Evolutionary conservation across 2,888 invertebrate genomes (phyloP).

Genomic region (Agonopterix subpropinquella): DNA sequence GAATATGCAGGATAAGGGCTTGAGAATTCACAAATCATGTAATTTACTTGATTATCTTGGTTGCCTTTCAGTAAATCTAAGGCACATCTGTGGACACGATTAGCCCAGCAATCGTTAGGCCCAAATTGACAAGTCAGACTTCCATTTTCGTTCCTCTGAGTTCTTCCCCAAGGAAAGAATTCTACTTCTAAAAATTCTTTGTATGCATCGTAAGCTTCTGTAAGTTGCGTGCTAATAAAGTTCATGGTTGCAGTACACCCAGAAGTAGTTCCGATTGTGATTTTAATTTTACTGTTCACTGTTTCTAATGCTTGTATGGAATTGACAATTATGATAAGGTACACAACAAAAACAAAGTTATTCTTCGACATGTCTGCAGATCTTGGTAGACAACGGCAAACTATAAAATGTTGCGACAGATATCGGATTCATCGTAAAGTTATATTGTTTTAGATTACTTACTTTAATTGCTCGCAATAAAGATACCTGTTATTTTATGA

Average conservation of each 20-base stretch:
- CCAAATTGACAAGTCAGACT: constrained; percentile 44
- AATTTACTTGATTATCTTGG: constrained; percentile 46
- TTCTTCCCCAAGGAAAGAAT: constrained; percentile 65
- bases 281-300: constrained; percentile 47
- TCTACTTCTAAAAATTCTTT: constrained; percentile 47
- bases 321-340: neutral
- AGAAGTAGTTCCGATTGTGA: constrained; percentile 44
- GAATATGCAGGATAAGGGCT: constrained; percentile 31
- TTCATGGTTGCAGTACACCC: constrained; percentile 46
- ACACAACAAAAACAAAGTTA: neutral
- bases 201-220: constrained; percentile 39
- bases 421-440: too few species aligned
- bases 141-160: constrained; percentile 29
- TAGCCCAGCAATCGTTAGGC: constrained; percentile 54
- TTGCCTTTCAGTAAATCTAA: constrained; percentile 37
- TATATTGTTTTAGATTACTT: too few species aligned
- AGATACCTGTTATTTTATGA: too few species aligned
- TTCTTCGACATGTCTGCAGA: neutral
- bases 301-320: constrained; percentile 21
- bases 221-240: constrained; percentile 42
- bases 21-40: constrained; percentile 57
- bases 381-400: too few species aligned
- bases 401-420: too few species aligned
- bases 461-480: too few species aligned
- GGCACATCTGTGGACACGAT: constrained; percentile 56